Evolutionary conservation across 1,140 invertebrate species (phyloP), one percentile per base, ranked within the genome.

Genomic region (Yoshiicerus persimilis): DNA sequence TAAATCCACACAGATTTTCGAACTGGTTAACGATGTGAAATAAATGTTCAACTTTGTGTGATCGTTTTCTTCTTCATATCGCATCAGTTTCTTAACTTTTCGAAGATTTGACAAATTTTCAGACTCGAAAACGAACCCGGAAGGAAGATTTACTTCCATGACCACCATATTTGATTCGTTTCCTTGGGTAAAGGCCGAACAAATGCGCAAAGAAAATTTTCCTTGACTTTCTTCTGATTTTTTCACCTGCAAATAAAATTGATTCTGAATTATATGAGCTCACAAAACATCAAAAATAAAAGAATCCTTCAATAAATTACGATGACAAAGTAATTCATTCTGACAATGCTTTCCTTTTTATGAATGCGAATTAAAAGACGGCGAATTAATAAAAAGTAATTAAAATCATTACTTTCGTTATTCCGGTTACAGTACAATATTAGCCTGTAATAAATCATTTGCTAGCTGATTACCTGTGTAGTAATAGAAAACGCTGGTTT

Each of bases 81-180:
- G 94, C 92, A 97, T 96, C 2, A 97, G 95, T 75, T 95, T 93
- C 38, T 92, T 91, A 89, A 95, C 94, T 4, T 94, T 95, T 91
- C 95, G 94, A 16, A 96, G 92, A 77, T 95, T 96, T 41, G 97
- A 90, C 1, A 80, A 9, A 0, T 96, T 94, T 91, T 97, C 95
- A 66, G 94, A 93, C 90, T 97, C 96, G 0, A 96, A 96, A 1
- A 95, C 95, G 91, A 96, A 98, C 3, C 83, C 83, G 1, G 83
- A 27, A 6, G 83, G 83, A 23, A 62, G 25, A 41, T 38, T 94
- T 20, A 97, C 95, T 93, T 97, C 96, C 95, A 97, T 96, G 2
- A 98, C 95, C 38, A 96, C 96, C 96, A 98, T 97, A 91, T 97
- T 97, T 90, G 95, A 96, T 89, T 94, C 34, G 2, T 38, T 47